phyloP scores from a whole-genome alignment of 2,888 invertebrate species.

The Acleris cristana region DNA sequence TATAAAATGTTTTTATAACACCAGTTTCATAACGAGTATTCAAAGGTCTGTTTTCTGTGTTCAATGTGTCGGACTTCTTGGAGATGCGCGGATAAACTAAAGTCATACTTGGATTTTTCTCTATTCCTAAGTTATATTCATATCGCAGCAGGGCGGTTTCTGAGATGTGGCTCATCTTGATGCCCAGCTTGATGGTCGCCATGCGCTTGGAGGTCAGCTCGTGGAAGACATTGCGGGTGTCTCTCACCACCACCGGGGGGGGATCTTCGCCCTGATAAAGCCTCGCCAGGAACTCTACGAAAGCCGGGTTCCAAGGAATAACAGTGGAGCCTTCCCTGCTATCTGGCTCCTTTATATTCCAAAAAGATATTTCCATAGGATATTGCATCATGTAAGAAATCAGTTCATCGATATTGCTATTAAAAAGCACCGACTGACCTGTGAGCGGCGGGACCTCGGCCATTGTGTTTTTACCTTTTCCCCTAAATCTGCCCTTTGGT shows the following conservation, averaged over 20 bases:
- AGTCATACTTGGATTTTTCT: constrained; percentile 41
- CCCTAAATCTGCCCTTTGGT: constrained; percentile 45
- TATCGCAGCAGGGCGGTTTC: constrained; percentile 46
- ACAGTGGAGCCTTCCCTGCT: constrained; percentile 56
- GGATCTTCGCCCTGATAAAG: constrained; percentile 42
- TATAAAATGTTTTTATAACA: constrained; percentile 53
- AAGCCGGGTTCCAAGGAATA: constrained; percentile 61
- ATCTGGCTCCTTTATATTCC: constrained; percentile 49
- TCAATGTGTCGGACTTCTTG: not conserved
- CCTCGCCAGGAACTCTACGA: constrained; percentile 57
- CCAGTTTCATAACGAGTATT: constrained; percentile 43
- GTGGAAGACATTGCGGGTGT: constrained; percentile 59
- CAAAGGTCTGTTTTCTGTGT: constrained; percentile 37
- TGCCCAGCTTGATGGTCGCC: constrained; percentile 57
- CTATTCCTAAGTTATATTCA: constrained; percentile 36
- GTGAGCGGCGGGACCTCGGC: constrained; percentile 36
- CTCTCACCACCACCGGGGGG: constrained; percentile 47
- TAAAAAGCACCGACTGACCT: constrained; percentile 52
- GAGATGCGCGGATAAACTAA: constrained; percentile 19
- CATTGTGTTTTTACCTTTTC: constrained; percentile 46
- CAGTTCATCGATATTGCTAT: constrained; percentile 50
- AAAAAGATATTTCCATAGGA: constrained; percentile 63
- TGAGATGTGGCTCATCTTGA: constrained; percentile 57
- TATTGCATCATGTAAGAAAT: constrained; percentile 59
- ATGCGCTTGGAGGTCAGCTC: constrained; percentile 61